These are phyloP conservation scores for Copsychus sechellarum DNA, from an alignment of 2,113 vertebrate genomes.

Conservation along the genomic window DNA sequence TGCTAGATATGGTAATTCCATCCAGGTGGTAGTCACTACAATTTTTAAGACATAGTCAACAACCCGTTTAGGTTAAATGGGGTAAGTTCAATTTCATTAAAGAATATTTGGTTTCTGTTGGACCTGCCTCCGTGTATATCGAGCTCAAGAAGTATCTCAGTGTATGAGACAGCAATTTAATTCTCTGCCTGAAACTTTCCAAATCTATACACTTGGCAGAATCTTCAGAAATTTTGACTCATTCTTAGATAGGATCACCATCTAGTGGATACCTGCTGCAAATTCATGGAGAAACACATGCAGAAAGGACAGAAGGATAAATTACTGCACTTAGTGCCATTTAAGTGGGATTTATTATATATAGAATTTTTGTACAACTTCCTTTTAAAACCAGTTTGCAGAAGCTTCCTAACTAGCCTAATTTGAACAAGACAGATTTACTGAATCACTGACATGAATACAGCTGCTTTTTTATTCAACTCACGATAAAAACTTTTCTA, in stretches of 20 bases:
- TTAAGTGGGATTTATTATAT: background rate
- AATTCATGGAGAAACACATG: background rate
- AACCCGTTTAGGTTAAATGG: background rate
- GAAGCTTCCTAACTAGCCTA: background rate
- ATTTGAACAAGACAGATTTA: background rate
- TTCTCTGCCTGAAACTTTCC: background rate
- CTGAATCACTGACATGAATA: background rate
- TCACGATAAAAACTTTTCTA: background rate
- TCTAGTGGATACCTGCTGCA: constrained; percentile 27
- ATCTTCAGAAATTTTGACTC: background rate
- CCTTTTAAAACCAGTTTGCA: background rate
- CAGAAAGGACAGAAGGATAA: background rate
- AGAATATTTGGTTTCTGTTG: background rate
- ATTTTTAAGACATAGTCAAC: background rate
- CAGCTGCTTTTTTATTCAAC: background rate
- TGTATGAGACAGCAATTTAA: background rate
- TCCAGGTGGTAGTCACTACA: background rate
- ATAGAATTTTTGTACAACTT: background rate
- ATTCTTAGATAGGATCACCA: constrained; percentile 6
- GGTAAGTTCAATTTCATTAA: background rate
- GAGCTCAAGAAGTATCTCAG: background rate
- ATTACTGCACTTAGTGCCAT: background rate
- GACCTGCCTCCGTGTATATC: background rate
- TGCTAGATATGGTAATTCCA: background rate
- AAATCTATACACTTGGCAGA: background rate